Evolutionary conservation across 2,113 vertebrate species (phyloP).

Genomic region (Bombycilla garrulus): DNA sequence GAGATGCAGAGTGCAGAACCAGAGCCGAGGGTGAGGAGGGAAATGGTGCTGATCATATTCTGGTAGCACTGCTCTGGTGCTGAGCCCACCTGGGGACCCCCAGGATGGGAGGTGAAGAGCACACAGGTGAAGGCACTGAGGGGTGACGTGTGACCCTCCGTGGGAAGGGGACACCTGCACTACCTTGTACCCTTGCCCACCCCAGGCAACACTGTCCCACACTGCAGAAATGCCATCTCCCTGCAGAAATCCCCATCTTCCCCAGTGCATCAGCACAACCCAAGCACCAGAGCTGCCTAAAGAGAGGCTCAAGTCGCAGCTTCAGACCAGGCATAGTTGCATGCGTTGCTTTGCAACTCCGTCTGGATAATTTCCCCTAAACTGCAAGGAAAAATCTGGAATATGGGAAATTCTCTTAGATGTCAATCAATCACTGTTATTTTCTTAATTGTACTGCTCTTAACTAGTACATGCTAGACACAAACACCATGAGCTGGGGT

Average conservation of each 20-base stretch:
- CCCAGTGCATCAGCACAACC: background rate
- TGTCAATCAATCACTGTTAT: background rate
- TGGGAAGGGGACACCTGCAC: background rate
- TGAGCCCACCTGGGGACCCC: fast-evolving
- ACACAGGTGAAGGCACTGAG: background rate
- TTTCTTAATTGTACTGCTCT: background rate
- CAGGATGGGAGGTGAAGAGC: background rate
- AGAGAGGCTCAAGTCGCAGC: fast-evolving
- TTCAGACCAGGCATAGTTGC: background rate
- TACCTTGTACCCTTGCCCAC: background rate
- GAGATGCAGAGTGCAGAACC: background rate
- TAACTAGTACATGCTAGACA: background rate
- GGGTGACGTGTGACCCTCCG: background rate
- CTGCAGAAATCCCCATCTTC: background rate
- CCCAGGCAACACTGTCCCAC: background rate
- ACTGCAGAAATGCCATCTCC: background rate
- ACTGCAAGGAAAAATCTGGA: background rate
- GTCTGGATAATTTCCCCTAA: background rate
- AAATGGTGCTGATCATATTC: background rate
- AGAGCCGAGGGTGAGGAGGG: background rate
- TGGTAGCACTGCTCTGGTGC: fast-evolving
- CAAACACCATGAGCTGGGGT: background rate
- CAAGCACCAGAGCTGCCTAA: background rate
- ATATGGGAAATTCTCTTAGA: background rate
- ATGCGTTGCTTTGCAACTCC: background rate